Conservation (phyloP, 2,113 vertebrate species). For the Tachuris rubrigastra region DNA sequence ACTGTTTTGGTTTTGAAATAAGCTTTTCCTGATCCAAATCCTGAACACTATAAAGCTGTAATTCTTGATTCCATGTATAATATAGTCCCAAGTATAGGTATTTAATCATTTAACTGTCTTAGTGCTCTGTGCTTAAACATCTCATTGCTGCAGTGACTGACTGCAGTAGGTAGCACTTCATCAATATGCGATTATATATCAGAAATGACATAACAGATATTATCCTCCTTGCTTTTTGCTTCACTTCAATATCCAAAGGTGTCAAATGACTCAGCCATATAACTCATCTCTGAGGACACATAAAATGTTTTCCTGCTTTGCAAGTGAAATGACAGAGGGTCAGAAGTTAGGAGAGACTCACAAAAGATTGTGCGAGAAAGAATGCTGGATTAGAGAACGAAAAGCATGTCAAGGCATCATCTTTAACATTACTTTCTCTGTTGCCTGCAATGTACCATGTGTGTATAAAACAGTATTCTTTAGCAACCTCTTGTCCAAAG, state of each 20-base stretch:
- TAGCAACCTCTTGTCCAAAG: background rate
- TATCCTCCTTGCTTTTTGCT: background rate
- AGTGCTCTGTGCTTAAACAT: background rate
- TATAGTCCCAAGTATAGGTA: rapidly evolving
- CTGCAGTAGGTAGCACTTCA: background rate
- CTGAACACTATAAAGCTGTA: background rate
- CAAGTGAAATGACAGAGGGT: background rate
- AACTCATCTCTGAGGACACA: background rate
- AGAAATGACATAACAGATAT: background rate
- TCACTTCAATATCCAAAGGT: background rate
- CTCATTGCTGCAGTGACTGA: background rate
- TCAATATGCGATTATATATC: background rate
- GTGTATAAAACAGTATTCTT: background rate
- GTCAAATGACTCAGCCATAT: background rate
- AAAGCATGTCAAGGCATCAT: background rate
- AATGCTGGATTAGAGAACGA: background rate
- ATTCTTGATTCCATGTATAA: background rate
- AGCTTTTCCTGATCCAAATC: background rate
- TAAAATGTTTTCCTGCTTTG: background rate
- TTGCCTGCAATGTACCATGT: background rate
- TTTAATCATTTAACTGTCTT: background rate
- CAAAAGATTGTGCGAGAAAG: background rate
- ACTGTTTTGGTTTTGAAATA: background rate
- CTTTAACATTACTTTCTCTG: background rate
- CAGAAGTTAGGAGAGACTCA: background rate